A percentile compares a stretch with the other conserved stretches of the same genome.
Conservation (phyloP, 2,113 vertebrate species). For the Halichoerus grypus region DNA sequence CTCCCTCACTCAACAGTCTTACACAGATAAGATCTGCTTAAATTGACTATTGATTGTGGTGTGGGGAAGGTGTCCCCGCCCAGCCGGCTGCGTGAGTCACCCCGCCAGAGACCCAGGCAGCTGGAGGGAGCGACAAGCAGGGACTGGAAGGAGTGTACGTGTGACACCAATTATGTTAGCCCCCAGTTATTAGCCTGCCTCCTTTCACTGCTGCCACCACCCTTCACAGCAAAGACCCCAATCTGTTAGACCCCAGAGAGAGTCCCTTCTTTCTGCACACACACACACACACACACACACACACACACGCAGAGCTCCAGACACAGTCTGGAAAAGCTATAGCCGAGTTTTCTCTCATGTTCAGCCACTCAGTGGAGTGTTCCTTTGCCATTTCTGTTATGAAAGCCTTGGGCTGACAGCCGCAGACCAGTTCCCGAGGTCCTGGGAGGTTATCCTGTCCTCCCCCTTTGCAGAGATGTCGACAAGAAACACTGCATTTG, state of each 20-base stretch:
- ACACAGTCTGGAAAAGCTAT: background rate
- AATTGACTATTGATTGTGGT: constrained; percentile 35
- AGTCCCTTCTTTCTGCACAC: background rate
- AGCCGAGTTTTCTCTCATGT: constrained; percentile 36
- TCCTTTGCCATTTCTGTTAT: constrained; percentile 39
- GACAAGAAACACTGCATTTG: constrained; percentile 24
- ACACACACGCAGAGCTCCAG: background rate
- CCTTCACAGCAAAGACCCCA: constrained; percentile 24
- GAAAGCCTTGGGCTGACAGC: constrained; percentile 59
- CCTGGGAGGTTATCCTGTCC: background rate
- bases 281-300: background rate
- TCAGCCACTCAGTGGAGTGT: background rate
- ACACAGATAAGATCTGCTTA: constrained; percentile 29
- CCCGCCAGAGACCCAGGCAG: background rate
- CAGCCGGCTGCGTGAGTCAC: background rate
- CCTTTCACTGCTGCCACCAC: constrained; percentile 22
- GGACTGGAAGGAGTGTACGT: background rate
- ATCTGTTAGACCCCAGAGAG: constrained; percentile 39
- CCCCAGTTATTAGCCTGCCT: background rate
- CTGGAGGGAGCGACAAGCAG: background rate
- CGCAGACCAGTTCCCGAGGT: background rate
- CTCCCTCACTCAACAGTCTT: background rate
- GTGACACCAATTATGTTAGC: constrained; percentile 71
- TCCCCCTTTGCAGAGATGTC: constrained; percentile 25
- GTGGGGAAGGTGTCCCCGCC: background rate